These are phyloP conservation scores for Caenorhabditis macrosperma DNA, from an alignment of 2,888 invertebrate genomes.

Conservation along the genomic window DNA sequence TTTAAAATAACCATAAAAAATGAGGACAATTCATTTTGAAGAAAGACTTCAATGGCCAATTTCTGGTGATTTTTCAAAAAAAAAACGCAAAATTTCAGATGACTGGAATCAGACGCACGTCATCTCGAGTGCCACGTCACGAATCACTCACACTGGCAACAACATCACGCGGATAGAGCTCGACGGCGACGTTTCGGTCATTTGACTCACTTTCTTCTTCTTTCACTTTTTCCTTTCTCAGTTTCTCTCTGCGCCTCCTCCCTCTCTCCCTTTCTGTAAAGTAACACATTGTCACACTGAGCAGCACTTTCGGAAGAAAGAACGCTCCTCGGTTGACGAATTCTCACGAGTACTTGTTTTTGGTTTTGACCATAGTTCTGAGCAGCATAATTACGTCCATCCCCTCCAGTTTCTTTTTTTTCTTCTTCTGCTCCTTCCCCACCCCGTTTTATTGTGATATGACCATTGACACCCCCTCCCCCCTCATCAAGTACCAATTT, in stretches of 20 bases:
- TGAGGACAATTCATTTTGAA: background rate
- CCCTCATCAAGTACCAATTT: too few species aligned
- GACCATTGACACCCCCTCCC: too few species aligned
- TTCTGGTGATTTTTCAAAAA: constrained; percentile 18
- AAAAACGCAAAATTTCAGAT: background rate
- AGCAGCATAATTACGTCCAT: too few species aligned
- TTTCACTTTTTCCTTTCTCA: background rate
- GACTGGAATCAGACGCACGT: constrained; percentile 22
- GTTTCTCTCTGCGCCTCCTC: background rate
- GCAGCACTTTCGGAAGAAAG: too few species aligned
- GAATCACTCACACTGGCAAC: constrained; percentile 67
- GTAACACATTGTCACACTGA: background rate
- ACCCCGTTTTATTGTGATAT: too few species aligned
- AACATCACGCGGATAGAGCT: constrained; percentile 75
- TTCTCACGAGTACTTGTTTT: too few species aligned
- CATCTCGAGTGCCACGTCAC: constrained; percentile 36
- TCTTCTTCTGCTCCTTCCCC: too few species aligned
- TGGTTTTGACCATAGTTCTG: too few species aligned
- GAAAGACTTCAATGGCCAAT: background rate
- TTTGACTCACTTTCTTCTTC: constrained; percentile 28
- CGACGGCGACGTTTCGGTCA: constrained; percentile 64
- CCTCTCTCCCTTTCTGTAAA: background rate
- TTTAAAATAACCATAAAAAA: background rate
- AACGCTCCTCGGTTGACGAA: too few species aligned
- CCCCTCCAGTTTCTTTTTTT: too few species aligned